These are phyloP conservation scores for Watsonalla binaria DNA, from an alignment of 2,888 invertebrate genomes.

Conservation along the genomic window DNA sequence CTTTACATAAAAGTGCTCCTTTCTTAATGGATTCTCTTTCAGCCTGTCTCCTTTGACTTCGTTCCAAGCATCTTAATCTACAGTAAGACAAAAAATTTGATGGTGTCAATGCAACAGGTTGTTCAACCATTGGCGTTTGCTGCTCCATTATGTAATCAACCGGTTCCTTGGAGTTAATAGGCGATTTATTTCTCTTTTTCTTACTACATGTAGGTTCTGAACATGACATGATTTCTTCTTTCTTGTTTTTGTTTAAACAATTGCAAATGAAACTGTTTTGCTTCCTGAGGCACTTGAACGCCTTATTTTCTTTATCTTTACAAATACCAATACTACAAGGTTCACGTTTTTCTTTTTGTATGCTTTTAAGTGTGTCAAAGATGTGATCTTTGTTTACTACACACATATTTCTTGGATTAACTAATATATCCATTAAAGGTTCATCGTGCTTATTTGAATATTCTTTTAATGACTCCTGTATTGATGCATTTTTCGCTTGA, in stretches of 20 bases:
- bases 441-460: background rate
- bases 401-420: slow-evolving; percentile 35
- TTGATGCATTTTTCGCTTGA: background rate
- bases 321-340: slow-evolving; percentile 8
- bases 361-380: background rate
- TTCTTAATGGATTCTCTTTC: background rate
- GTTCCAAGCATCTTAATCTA: background rate
- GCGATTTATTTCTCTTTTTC: background rate
- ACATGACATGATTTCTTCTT: background rate
- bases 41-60: background rate
- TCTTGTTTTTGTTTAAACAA: slow-evolving; percentile 5
- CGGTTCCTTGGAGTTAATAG: background rate
- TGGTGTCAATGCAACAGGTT: background rate
- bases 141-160: background rate
- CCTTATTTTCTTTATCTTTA: slow-evolving; percentile 6
- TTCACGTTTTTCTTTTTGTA: slow-evolving; percentile 14
- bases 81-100: background rate
- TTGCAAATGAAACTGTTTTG: slow-evolving; percentile 13
- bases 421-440: slow-evolving; percentile 26
- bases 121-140: background rate
- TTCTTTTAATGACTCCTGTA: background rate
- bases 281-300: background rate
- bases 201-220: background rate
- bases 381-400: slow-evolving; percentile 8
- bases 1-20: background rate